Evolutionary conservation across 2,888 invertebrate species (phyloP).

Genomic region (Tenthredo amoena): DNA sequence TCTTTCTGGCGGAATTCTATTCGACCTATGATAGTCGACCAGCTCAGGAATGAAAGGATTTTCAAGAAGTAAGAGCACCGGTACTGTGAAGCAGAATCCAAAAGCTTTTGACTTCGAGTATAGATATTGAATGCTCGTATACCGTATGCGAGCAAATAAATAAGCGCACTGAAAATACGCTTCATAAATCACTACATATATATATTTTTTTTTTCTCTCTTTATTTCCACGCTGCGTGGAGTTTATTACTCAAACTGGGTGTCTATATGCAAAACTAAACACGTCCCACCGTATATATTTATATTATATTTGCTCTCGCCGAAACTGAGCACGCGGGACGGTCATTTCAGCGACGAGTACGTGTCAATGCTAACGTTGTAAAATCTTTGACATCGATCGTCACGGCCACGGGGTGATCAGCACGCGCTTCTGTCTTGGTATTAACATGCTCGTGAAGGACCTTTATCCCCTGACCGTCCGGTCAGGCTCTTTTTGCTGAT

Average conservation of each 20-base stretch:
- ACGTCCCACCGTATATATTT: not conserved
- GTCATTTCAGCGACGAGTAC: conserved; percentile 12
- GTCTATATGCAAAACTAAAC: not conserved
- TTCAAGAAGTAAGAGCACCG: not conserved
- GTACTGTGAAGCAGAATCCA: conserved; percentile 1
- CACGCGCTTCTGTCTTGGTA: conserved; percentile 20
- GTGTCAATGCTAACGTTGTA: conserved; percentile 32
- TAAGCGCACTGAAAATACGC: not conserved
- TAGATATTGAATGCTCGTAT: not conserved
- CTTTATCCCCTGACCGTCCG: conserved; percentile 7
- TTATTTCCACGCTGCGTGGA: not conserved
- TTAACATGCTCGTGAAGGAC: conserved; percentile 8
- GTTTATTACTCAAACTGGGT: conserved; percentile 16
- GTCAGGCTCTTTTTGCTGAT: conserved; percentile 22
- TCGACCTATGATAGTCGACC: conserved; percentile 5
- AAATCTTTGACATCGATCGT: conserved; percentile 40
- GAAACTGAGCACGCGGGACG: not conserved
- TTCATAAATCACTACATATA: not conserved
- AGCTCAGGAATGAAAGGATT: conserved; percentile 37
- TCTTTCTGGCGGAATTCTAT: not conserved
- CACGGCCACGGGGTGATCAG: conserved; percentile 12
- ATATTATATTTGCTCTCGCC: conserved; percentile 3
- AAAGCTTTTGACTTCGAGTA: conserved; percentile 23
- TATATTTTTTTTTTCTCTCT: not conserved
- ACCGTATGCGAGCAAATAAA: not conserved